A percentile compares a stretch with the other conserved stretches of the same genome.
These are phyloP conservation scores for Lasiommata megera DNA, from an alignment of 2,888 invertebrate genomes.

Conservation along the genomic window DNA sequence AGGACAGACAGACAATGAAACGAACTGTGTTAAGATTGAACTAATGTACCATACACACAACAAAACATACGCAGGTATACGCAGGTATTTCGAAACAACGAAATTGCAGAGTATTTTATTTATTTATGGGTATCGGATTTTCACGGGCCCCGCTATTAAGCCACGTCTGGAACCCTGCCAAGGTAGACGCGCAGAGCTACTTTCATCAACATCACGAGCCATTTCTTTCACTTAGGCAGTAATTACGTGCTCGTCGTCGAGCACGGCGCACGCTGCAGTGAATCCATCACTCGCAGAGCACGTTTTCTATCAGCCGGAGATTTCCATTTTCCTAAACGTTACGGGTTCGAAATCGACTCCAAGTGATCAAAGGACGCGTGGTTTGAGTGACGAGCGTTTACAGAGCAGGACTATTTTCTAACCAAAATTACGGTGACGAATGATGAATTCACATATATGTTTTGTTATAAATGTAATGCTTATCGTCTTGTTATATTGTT, in stretches of 20 bases:
- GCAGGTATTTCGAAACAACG: too few species aligned
- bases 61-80: too few species aligned
- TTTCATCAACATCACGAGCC: slow-evolving; percentile 5
- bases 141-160: too few species aligned
- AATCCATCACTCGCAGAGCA: slow-evolving; percentile 27
- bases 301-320: slow-evolving; percentile 42
- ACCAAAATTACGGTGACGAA: too few species aligned
- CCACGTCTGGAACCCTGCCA: too few species aligned
- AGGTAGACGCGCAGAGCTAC: neutral
- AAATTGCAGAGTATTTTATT: too few species aligned
- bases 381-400: slow-evolving; percentile 2
- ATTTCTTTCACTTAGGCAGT: slow-evolving; percentile 1
- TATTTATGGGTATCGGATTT: too few species aligned
- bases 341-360: slow-evolving; percentile 18
- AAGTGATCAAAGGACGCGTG: slow-evolving; percentile 25
- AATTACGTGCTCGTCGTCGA: slow-evolving; percentile 10
- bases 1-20: too few species aligned
- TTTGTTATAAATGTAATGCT: neutral
- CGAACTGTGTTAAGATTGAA: too few species aligned
- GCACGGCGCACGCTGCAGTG: slow-evolving; percentile 34
- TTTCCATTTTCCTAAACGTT: slow-evolving; percentile 34
- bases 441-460: too few species aligned
- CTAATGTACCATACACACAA: too few species aligned
- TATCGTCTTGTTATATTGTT: neutral
- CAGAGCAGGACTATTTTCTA: neutral